A percentile compares a stretch with the other conserved stretches of the same genome.
phyloP scores from a whole-genome alignment of 2,797 vertebrate species.

The Alcedo atthis region DNA sequence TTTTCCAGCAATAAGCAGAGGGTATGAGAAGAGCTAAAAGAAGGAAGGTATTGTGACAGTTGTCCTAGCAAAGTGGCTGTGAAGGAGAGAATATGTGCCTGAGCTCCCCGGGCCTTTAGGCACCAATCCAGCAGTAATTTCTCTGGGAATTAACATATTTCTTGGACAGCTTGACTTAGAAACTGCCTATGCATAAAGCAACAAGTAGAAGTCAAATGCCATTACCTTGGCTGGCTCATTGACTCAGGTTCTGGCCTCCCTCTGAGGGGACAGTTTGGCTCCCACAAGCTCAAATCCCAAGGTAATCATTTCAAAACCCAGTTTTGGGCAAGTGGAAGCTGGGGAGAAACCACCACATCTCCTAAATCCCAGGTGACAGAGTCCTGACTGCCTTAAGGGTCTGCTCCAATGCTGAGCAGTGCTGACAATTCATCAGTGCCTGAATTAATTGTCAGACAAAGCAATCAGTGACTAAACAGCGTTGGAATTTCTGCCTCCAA shows the following conservation, averaged over 20 bases:
- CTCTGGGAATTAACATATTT: slow-evolving; percentile 12
- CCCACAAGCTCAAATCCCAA: background rate
- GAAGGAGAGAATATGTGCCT: background rate
- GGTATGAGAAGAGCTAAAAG: background rate
- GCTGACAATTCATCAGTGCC: background rate
- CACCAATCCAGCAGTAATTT: background rate
- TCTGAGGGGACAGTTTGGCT: background rate
- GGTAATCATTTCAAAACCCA: background rate
- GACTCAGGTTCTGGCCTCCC: background rate
- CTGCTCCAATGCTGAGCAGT: background rate
- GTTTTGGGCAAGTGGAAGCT: background rate
- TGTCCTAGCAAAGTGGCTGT: slow-evolving; percentile 9
- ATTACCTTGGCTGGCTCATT: background rate
- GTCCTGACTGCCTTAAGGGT: background rate
- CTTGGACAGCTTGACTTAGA: background rate
- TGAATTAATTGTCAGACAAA: slow-evolving; percentile 31
- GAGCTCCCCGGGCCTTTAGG: background rate
- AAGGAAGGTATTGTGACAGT: background rate
- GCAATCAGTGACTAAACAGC: background rate
- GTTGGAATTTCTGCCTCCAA: slow-evolving; percentile 15
- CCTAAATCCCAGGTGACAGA: slow-evolving; percentile 26
- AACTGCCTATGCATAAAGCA: background rate
- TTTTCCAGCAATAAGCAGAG: background rate
- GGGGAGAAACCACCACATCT: background rate
- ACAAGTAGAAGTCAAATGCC: background rate